Evolutionary conservation across 1,140 invertebrate genomes (phyloP).

Genomic region (Sinella curviseta): DNA sequence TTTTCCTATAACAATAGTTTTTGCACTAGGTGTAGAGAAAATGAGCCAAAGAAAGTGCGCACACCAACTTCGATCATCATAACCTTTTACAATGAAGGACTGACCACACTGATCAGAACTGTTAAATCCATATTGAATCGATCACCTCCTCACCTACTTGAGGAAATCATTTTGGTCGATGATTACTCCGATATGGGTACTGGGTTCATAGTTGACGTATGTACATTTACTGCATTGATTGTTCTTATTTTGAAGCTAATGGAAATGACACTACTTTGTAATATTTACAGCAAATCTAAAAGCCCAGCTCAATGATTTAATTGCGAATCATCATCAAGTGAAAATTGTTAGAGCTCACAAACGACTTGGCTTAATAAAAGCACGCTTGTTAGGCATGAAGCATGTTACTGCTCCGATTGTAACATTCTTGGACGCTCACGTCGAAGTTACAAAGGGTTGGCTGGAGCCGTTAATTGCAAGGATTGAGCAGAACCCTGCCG

Average conservation of each 20-base stretch:
- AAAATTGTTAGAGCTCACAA: neutral
- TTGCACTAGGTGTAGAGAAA: conserved; percentile 23
- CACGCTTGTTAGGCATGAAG: neutral
- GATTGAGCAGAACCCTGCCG: neutral
- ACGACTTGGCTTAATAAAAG: neutral
- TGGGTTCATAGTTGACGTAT: neutral
- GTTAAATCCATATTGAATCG: conserved; percentile 90
- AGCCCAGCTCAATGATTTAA: neutral
- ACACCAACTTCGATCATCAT: conserved; percentile 31
- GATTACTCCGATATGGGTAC: conserved; percentile 89
- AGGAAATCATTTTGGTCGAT: conserved; percentile 76
- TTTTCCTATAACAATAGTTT: neutral
- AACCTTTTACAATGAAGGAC: conserved; percentile 33
- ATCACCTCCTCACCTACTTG: conserved; percentile 81
- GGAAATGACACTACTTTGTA: neutral
- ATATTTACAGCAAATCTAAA: neutral
- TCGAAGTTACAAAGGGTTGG: conserved; percentile 1
- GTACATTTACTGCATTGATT: neutral
- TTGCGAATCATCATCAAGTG: neutral
- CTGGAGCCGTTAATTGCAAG: neutral
- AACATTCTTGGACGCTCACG: neutral
- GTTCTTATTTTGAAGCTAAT: neutral
- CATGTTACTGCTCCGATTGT: neutral
- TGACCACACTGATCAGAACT: conserved; percentile 73
- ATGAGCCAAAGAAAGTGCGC: neutral